A percentile compares a stretch with the other conserved stretches of the same genome.
Evolutionary conservation across 2,888 invertebrate species (phyloP).

Genomic region (Hirtodrosophila cameraria): DNA sequence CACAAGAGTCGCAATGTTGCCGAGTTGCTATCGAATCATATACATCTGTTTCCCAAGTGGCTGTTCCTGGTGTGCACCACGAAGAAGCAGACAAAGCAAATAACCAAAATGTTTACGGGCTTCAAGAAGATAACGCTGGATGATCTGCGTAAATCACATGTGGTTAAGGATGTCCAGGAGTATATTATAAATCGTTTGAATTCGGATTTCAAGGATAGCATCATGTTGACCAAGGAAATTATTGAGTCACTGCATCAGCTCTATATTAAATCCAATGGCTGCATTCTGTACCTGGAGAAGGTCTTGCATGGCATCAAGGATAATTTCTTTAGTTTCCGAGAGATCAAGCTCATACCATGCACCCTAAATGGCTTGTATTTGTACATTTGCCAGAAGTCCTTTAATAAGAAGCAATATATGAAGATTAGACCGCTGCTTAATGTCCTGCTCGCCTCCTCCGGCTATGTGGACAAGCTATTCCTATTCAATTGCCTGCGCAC

Average conservation of each 20-base stretch:
- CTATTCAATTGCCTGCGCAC: slow-evolving; percentile 93
- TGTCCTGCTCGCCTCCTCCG: slow-evolving; percentile 93
- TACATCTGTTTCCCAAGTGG: slow-evolving; percentile 97
- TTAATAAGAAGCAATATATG: slow-evolving; percentile 94
- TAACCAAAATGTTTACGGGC: slow-evolving; percentile 92
- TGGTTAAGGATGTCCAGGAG: slow-evolving; percentile 97
- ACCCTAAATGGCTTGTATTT: slow-evolving; percentile 97
- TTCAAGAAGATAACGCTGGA: slow-evolving; percentile 96
- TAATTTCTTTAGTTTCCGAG: slow-evolving; percentile 94
- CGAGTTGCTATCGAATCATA: slow-evolving; percentile 93
- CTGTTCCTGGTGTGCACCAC: slow-evolving; percentile 95
- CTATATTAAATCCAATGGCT: slow-evolving; percentile 98
- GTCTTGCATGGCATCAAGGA: slow-evolving; percentile 96
- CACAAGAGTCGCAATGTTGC: slow-evolving; percentile 89
- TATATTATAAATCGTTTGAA: slow-evolving; percentile 96
- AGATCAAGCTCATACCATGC: slow-evolving; percentile 96
- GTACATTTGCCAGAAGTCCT: slow-evolving; percentile 96
- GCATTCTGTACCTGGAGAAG: slow-evolving; percentile 93
- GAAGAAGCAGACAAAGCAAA: slow-evolving; percentile 92
- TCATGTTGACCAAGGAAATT: slow-evolving; percentile 95
- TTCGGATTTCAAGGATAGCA: slow-evolving; percentile 92
- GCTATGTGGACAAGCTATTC: slow-evolving; percentile 92
- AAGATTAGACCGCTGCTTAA: slow-evolving; percentile 94
- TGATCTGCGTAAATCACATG: slow-evolving; percentile 94
- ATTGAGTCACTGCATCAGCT: slow-evolving; percentile 97